phyloP scores from a whole-genome alignment of 2,113 vertebrate species.

The Ameiurus melas region DNA sequence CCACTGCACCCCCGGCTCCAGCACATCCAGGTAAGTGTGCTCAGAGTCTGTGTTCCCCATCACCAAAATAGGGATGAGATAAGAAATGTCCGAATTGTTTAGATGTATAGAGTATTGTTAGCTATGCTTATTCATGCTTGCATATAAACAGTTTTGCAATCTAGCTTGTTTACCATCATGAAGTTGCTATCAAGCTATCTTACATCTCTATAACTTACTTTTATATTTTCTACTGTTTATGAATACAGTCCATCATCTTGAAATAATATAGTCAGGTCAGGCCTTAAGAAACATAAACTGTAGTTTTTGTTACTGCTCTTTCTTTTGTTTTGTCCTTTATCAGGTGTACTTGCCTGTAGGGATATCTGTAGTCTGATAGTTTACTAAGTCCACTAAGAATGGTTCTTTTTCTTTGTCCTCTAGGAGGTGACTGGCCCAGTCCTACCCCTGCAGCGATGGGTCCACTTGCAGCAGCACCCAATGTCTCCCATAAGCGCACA shows the following conservation, averaged over 20 bases:
- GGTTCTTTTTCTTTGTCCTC: not conserved
- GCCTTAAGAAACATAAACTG: not conserved
- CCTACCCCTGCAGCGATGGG: constrained; percentile 57
- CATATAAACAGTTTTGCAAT: not conserved
- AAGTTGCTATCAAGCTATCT: not conserved
- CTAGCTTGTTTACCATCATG: not conserved
- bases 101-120: not conserved
- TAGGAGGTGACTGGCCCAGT: constrained; percentile 70
- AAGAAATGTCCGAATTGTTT: not conserved
- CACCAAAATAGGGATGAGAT: too few relatives aligned
- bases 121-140: not conserved
- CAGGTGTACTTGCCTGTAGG: not conserved
- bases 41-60: not conserved
- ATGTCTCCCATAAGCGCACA: constrained; percentile 82
- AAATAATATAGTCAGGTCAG: not conserved
- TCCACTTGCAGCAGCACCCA: constrained; percentile 54
- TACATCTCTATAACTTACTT: too few relatives aligned
- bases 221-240: too few relatives aligned
- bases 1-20: constrained; percentile 72
- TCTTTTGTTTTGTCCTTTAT: not conserved
- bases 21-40: constrained; percentile 78
- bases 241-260: not conserved
- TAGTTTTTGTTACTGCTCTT: not conserved
- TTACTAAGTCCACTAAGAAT: not conserved
- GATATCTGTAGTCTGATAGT: not conserved